Evolutionary conservation across 37 sponge, comb jelly and placozoan species (phyloP).

Genomic region (Haliclona indistincta): DNA sequence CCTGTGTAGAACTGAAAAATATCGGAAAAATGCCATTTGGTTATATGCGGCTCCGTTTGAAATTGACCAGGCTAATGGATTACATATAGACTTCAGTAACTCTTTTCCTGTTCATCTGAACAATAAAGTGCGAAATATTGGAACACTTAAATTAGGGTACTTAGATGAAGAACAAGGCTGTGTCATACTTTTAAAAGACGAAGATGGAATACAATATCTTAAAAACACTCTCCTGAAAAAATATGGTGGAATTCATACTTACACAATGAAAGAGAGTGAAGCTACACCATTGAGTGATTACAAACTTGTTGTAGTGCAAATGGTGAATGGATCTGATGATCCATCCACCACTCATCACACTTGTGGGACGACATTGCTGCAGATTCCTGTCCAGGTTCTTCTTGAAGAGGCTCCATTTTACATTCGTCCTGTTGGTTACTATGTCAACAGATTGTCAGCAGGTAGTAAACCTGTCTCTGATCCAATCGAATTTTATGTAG

Average conservation of each 20-base stretch:
- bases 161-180: neutral
- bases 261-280: neutral
- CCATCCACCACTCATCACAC: neutral
- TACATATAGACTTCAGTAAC: slow-evolving; percentile 40
- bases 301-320: neutral
- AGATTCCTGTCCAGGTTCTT: neutral
- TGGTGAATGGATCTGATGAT: neutral
- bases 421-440: slow-evolving; percentile 26
- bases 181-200: slow-evolving; percentile 5
- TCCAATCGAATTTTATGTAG: slow-evolving; percentile 7
- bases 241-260: slow-evolving; percentile 15
- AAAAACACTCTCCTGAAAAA: neutral
- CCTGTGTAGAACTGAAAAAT: neutral
- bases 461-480: neutral
- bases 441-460: slow-evolving; percentile 14
- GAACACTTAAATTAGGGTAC: slow-evolving; percentile 3
- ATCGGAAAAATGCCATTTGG: slow-evolving; percentile 6
- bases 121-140: slow-evolving; percentile 10
- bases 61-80: neutral
- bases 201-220: slow-evolving; percentile 21
- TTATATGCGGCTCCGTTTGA: slow-evolving; percentile 38
- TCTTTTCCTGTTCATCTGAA: slow-evolving; percentile 1
- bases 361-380: neutral
- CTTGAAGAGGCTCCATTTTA: slow-evolving; percentile 19
- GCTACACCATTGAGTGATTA: neutral